Evolutionary conservation across 1,140 invertebrate species (phyloP).

Genomic region (Anthonomus grandis): DNA sequence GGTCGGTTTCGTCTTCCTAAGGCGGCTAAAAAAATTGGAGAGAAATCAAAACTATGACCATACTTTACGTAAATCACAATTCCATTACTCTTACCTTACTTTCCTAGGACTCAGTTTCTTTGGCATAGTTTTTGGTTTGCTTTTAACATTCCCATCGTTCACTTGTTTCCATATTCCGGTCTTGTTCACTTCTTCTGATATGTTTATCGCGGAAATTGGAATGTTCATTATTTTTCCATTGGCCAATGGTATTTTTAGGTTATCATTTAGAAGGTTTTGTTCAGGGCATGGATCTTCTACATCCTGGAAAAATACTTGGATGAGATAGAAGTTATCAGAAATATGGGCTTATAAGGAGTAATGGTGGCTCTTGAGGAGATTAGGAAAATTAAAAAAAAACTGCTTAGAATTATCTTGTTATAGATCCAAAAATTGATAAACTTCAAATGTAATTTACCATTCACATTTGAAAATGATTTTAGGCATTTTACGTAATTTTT

Average conservation of each 20-base stretch:
- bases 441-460: too few relatives aligned
- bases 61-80: not conserved
- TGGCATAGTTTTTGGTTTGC: constrained; percentile 43
- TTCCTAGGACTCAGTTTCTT: constrained; percentile 49
- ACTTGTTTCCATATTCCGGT: constrained; percentile 93
- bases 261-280: constrained; percentile 49
- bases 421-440: too few relatives aligned
- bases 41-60: constrained; percentile 1
- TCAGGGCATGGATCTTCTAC: not conserved
- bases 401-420: too few relatives aligned
- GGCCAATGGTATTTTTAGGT: constrained; percentile 81
- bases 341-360: too few relatives aligned
- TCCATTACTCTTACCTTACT: constrained; percentile 1
- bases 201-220: constrained; percentile 82
- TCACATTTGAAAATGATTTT: too few relatives aligned
- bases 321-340: not conserved
- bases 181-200: constrained; percentile 90
- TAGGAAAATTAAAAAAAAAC: too few relatives aligned
- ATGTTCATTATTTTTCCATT: constrained; percentile 93
- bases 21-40: constrained; percentile 26
- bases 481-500: too few relatives aligned
- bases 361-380: too few relatives aligned
- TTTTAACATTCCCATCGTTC: constrained; percentile 59
- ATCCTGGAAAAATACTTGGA: constrained; percentile 7
- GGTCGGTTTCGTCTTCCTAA: constrained; percentile 51